Percentiles rank a stretch among this genome's conserved stretches.
phyloP scores from a whole-genome alignment of 2,888 invertebrate genomes.

The Dorcus hopei region DNA sequence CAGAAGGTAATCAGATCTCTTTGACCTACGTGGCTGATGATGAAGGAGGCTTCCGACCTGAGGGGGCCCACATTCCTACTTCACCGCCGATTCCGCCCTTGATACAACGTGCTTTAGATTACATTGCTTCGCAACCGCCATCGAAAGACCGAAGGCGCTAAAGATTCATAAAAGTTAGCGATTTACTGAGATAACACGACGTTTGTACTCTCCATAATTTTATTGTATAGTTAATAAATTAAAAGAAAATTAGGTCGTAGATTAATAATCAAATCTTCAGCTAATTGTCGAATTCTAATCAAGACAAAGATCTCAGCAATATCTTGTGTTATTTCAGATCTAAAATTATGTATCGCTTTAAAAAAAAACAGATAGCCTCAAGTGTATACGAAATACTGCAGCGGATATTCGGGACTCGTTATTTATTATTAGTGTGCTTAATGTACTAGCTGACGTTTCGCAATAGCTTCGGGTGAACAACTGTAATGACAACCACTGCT shows the following conservation, averaged over 20 bases:
- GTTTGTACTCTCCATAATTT: neutral
- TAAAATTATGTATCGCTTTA: neutral
- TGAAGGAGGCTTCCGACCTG: slow-evolving; percentile 57
- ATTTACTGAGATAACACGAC: neutral
- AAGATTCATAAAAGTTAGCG: slow-evolving; percentile 37
- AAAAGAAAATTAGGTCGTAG: neutral
- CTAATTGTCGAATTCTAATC: neutral
- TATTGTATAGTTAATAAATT: neutral
- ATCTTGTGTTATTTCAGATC: neutral
- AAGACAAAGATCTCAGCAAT: neutral
- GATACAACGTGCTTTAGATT: slow-evolving; percentile 72
- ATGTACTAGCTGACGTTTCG: too few relatives aligned
- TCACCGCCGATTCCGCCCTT: slow-evolving; percentile 73
- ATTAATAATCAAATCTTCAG: neutral
- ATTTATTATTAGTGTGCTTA: too few relatives aligned
- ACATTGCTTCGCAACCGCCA: slow-evolving; percentile 62
- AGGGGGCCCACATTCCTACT: slow-evolving; percentile 72
- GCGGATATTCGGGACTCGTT: too few relatives aligned
- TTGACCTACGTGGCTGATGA: slow-evolving; percentile 71
- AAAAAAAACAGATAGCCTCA: neutral
- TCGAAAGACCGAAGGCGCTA: slow-evolving; percentile 43
- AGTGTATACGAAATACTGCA: too few relatives aligned
- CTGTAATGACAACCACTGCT: slow-evolving; percentile 7
- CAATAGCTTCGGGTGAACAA: neutral
- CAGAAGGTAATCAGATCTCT: slow-evolving; percentile 67